Conservation (phyloP, 1,140 invertebrate species). For the Sitobion miscanthi region DNA sequence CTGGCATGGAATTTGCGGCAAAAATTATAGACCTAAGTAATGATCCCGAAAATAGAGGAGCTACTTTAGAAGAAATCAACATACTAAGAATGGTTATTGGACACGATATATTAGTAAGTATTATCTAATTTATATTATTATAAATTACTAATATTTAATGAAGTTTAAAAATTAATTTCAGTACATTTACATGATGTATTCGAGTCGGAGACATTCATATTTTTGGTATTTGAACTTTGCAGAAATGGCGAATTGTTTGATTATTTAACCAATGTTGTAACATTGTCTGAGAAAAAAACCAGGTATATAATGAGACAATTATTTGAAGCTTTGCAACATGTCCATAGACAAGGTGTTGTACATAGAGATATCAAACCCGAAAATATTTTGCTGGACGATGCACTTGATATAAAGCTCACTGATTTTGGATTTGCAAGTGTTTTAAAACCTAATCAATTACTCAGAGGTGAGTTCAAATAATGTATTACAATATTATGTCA, state of each 20-base stretch:
- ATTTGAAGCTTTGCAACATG: conserved; percentile 94
- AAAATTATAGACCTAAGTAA: conserved; percentile 99
- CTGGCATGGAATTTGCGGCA: conserved; percentile 92
- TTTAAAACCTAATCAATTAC: conserved; percentile 78
- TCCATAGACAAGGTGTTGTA: conserved; percentile 93
- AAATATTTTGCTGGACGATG: conserved; percentile 97
- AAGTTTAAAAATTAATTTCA: conserved; percentile 67
- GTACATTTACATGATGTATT: conserved; percentile 99
- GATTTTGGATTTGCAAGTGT: conserved; percentile 98
- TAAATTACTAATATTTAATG: neutral
- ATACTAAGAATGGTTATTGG: conserved; percentile 91
- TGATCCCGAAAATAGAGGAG: conserved; percentile 78
- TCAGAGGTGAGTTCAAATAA: conserved; percentile 73
- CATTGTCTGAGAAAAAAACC: conserved; percentile 98
- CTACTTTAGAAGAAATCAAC: conserved; percentile 91
- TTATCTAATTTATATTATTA: conserved; percentile 39
- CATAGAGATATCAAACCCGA: conserved; percentile 99
- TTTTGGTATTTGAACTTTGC: conserved; percentile 98
- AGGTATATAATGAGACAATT: conserved; percentile 89
- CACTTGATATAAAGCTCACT: conserved; percentile 96
- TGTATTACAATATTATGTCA: no score
- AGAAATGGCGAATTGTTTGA: conserved; percentile 99
- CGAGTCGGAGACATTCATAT: conserved; percentile 97
- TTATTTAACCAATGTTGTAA: conserved; percentile 96
- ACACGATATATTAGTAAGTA: conserved; percentile 95